phyloP scores from a whole-genome alignment of 2,797 vertebrate species.

The Vultur gryphus region DNA sequence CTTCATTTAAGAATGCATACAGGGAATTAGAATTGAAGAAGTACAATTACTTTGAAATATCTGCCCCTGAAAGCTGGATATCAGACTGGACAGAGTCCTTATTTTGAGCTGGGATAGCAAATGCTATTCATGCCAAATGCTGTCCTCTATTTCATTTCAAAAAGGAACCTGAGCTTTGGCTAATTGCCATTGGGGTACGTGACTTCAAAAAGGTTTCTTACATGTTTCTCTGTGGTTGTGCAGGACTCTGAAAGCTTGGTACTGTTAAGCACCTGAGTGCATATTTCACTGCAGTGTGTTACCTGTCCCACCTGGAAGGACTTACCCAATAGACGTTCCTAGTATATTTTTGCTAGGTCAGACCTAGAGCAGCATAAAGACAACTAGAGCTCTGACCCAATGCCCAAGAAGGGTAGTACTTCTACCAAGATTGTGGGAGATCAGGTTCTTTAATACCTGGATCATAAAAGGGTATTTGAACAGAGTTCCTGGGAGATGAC shows the following conservation, averaged over 20 bases:
- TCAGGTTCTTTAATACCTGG: neutral
- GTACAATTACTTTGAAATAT: neutral
- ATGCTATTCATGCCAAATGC: neutral
- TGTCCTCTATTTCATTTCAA: neutral
- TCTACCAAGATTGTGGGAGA: neutral
- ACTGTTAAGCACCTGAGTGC: neutral
- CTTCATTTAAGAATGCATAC: neutral
- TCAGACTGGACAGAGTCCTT: neutral
- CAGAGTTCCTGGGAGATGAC: neutral
- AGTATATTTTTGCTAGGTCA: neutral
- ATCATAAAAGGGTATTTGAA: neutral
- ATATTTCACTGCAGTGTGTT: neutral
- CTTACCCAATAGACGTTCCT: neutral
- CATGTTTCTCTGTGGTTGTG: neutral
- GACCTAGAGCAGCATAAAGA: neutral
- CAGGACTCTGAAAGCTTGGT: neutral
- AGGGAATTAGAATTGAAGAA: neutral
- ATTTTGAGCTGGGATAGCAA: slow-evolving; percentile 2
- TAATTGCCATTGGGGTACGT: neutral
- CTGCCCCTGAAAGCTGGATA: neutral
- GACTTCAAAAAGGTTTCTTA: neutral
- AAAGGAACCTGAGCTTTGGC: neutral
- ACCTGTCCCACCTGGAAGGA: neutral
- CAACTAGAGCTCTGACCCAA: neutral
- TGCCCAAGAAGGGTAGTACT: neutral